Base-by-base conservation (phyloP, 1,140 invertebrate species). In the Akabosia matsudoensis region DNA sequence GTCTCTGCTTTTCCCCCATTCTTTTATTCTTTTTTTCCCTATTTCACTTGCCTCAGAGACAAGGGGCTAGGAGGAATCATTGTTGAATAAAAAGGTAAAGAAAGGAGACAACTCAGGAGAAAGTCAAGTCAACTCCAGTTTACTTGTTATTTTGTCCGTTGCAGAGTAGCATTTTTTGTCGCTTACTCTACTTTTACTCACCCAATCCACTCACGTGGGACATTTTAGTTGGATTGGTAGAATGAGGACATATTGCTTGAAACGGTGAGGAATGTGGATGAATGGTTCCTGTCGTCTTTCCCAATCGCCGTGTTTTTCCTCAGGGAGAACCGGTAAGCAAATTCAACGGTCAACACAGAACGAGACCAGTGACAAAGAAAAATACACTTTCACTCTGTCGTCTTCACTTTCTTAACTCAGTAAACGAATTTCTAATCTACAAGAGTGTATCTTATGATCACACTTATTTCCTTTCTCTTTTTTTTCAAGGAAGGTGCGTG, bases 161-260 rank as follows among this genome's bases (percentile, higher is more conserved):
- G n/a, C n/a, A n/a, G n/a, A n/a, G n/a, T n/a, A n/a, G n/a, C n/a
- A n/a, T n/a, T n/a, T n/a, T n/a, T 45, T 45, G 7, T 45, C 18
- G 37, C 37, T 45, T 45, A 18, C 18, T 45, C 37, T 10, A n/a
- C n/a, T 18, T 45, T 45, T 10, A 45, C 37, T 45, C 37, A 45
- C 37, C 18, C 37, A 45, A 74, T n/a, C 77, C 26, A 75, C 75
- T 78, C 80, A 79, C 78, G 80, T 79, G 80, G 80, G 80, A 81
- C 78, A 81, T 76, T 81, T 81, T 81, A 79, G 78, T 76, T 71
- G n/a, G 78, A 51, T 67, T 74, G 74, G 33, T 75, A 76, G 78
- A 81, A 81, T 81, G 80, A 81, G 78, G 79, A 81, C 80, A 81
- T 78, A 81, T 81, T 81, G 80, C 78, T 76, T 70, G 45, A 37